Evolutionary conservation across 2,888 invertebrate species (phyloP), one percentile per base, ranked within the genome.

Genomic region (Taphrorychus bicolor): DNA sequence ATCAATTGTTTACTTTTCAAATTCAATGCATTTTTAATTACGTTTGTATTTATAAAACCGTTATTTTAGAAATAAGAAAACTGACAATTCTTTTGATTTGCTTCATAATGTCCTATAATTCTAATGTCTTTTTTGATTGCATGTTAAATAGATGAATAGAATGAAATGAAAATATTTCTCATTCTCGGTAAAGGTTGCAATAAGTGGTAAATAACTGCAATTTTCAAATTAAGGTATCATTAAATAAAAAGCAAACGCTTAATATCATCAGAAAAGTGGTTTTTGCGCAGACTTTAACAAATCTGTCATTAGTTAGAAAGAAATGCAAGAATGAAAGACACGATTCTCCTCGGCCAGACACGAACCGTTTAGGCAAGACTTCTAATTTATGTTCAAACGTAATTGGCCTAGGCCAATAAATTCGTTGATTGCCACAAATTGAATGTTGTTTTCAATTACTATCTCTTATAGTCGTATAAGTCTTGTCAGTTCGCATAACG

Each of bases 371-470:
- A 3, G 32, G 32, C 32, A 32, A 32, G 9, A 32, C 32, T 32
- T 32, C 32, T 32, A 32, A 32, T 32, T 32, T 32, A 32, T 32
- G 32, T 32, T 32, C 32, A 32, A 45, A 3, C n/a, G 45, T 45
- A 45, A 45, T 45, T 7, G 45, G 45, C 14, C 17, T 45, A 45
- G 45, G 17, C 45, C 45, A 16, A 45, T 45, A 45, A 45, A 45
- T 45, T 45, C 45, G 45, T 45, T 45, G 45, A 45, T 45, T 45
- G 45, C 45, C 17, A 4, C 45, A 45, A 45, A 45, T 45, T 45
- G 45, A 45, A 45, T 14, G 14, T 45, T 45, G 14, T 45, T 45
- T 45, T 45, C 14, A 45, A 45, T 45, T 45, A 45, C 45, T 45
- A 3, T 32, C 9, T 3, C 32, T 11, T 11, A n/a, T n/a, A n/a